Evolutionary conservation across 2,888 invertebrate species (phyloP), one percentile per base, ranked within the genome.

Genomic region (Volucella inflata): DNA sequence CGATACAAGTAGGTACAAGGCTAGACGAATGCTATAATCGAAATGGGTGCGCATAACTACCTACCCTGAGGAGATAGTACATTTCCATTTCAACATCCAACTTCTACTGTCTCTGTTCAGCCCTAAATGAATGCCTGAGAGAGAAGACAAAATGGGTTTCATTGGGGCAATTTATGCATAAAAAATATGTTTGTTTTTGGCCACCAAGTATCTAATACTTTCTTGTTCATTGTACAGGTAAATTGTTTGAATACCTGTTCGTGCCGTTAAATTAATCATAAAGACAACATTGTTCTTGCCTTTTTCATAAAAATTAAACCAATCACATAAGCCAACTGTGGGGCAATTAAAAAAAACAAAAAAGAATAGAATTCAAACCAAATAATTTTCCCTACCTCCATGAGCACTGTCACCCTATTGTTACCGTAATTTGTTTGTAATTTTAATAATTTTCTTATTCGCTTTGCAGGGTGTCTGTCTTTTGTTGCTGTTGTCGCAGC

Each of bases 21-120:
- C 81, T 81, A 85, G 85, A 72, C 85, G 77, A 81, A 44, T 59
- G 72, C 81, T 62, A 85, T 85, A 72, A 85, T 85, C 72, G 81
- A 85, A 85, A 85, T 85, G 85, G 85, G 68, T 85, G 85, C 85
- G 85, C 85, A 85, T 81, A 85, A 85, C 85, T 77, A 81, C 77
- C 62, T 30, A 30, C 30, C 30, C 30, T 76, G 46, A 57, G 50
- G 70, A 70, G 59, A 50, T 50, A 64, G 57, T 30, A 30, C 6
- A 30, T 30, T 30, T 30, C 30, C 6, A 57, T 57, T 70, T 44
- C 44, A 12, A 44, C 57, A 40, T 53, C 9, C 16, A 11, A 51
- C 21, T 55, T 10, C 12, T 48, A 17, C 80, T 36, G 51, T 85
- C 85, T 77, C 81, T 76, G 55, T 85, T 51, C 55, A 11, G 12